Base-by-base conservation (phyloP, 1,140 invertebrate species). In the Drosophila parvula region DNA sequence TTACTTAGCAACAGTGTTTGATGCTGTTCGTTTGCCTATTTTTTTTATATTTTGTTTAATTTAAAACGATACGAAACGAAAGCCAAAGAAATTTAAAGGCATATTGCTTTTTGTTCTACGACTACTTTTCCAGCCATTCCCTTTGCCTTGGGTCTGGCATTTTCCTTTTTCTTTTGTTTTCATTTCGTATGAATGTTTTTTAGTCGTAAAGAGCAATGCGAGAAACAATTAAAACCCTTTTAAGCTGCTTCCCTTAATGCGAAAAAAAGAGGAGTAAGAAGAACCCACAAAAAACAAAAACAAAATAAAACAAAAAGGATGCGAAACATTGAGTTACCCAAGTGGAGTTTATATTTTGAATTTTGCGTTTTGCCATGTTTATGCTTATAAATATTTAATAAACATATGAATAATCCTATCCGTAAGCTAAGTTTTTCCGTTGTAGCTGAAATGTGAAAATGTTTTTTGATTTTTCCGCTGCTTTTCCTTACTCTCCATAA, bases 361-460 rank as follows among this genome's bases (percentile, higher is more conserved):
- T 79, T 77, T 85, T 86, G 60, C 58, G 69, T 90, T 76, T 78
- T 85, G 86, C 57, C 70, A 71, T 90, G 86, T 90, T 78, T 76
- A 62, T 51, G 75, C 57, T 60, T 82, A 70, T 41, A 70, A 64
- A 69, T 62, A 73, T 50, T 70, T 62, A 57, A 68, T 71, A 61
- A 57, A 64, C 59, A 57, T 71, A 74, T 89, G 67, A 81, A 69
- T 81, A 78, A 75, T 85, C 76, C 51, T 79, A 77, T 50, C 50
- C 45, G 40, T 85, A 67, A 78, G 70, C 78, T 69, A 74, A 81
- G 79, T 71, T 81, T 83, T 90, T 88, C n/a, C 57, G 53, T 90
- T 90, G 86, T 90, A 90, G 86, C 64, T 90, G 84, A 88, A 81
- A 88, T 89, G 86, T 90, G 85, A 74, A 78, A 71, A 84, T 59